Conservation (phyloP, 2,113 vertebrate genomes). For the Leucosticte australis region DNA sequence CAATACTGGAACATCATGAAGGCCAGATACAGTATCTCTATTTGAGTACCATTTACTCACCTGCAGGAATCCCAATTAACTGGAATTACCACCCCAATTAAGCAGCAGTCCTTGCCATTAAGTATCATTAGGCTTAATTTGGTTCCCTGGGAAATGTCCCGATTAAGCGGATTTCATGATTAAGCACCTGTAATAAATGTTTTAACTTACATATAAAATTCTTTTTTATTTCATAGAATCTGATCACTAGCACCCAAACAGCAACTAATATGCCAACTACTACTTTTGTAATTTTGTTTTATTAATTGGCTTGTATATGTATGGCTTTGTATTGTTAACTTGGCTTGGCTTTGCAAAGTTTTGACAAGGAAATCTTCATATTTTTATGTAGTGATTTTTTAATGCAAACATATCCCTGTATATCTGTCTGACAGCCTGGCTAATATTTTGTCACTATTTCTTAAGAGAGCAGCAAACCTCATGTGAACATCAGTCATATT, state of each 20-base stretch:
- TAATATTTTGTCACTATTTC: constrained; percentile 21
- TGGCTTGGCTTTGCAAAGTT: neutral
- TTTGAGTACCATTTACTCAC: constrained; percentile 67
- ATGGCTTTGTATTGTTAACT: neutral
- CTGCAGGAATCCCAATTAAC: constrained; percentile 70
- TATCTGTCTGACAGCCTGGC: neutral
- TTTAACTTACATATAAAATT: constrained; percentile 58
- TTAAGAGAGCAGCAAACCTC: neutral
- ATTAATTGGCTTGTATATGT: neutral
- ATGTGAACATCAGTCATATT: neutral
- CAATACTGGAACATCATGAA: constrained; percentile 20
- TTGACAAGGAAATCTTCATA: neutral
- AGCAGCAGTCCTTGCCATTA: constrained; percentile 68
- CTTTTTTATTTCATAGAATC: constrained; percentile 34
- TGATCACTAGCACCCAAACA: neutral
- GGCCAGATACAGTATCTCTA: constrained; percentile 60
- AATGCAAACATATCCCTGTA: neutral
- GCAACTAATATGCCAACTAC: neutral
- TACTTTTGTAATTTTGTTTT: constrained; percentile 21
- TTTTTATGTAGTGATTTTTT: neutral
- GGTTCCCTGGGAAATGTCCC: constrained; percentile 67
- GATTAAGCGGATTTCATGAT: constrained; percentile 65
- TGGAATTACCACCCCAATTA: constrained; percentile 73
- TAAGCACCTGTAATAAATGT: constrained; percentile 69
- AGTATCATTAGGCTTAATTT: constrained; percentile 75